Evolutionary conservation across 2,113 vertebrate genomes (phyloP), one percentile per base, ranked within the genome.

Genomic region (Melanerpes aurifrons): DNA sequence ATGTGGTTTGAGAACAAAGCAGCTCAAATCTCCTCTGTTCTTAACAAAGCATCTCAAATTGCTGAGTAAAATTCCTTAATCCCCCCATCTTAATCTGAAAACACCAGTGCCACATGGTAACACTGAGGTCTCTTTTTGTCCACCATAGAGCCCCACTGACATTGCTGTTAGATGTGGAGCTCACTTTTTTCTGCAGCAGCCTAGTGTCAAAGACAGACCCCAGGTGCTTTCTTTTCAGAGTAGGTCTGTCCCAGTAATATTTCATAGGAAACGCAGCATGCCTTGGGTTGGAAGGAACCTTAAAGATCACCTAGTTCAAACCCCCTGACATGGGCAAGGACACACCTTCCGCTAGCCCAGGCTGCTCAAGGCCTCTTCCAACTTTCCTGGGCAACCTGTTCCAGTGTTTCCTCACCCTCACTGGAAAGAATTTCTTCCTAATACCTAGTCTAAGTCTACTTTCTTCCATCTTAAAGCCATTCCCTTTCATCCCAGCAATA

Each of bases 41-140:
- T 97, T 97, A 97, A 98, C 98, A 98, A 98, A 98, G 97, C 97
- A 98, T 98, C 98, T 98, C 97, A 97, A 98, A 98, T 98, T 98
- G 97, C 97, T 97, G 93, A 95, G 96, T 97, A 97, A 98, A 98
- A 98, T 98, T 96, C 92, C 97, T 97, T 98, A 98, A 98, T 98
- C 98, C 98, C 85, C 93, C 94, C 71, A 37, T 96, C 93, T 97
- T 98, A 98, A 98, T 98, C 98, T 98, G 97, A 94, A 97, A 97
- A 96, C 95, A 96, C 93, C 97, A 97, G 76, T 3, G 48, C 94
- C 75, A 54, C 93, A 86, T 87, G 82, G 94, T 85, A 92, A 95
- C 93, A 81, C 64, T 77, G 82, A 97, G 94, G 66, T 94, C 91
- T 96, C 85, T 94, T 94, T 97, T 93, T 94, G 94, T 90, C 90